Percentiles rank a stretch among this genome's conserved stretches.
These are phyloP conservation scores for Chelmon rostratus DNA, from an alignment of 2,797 vertebrate genomes.

Conservation along the genomic window DNA sequence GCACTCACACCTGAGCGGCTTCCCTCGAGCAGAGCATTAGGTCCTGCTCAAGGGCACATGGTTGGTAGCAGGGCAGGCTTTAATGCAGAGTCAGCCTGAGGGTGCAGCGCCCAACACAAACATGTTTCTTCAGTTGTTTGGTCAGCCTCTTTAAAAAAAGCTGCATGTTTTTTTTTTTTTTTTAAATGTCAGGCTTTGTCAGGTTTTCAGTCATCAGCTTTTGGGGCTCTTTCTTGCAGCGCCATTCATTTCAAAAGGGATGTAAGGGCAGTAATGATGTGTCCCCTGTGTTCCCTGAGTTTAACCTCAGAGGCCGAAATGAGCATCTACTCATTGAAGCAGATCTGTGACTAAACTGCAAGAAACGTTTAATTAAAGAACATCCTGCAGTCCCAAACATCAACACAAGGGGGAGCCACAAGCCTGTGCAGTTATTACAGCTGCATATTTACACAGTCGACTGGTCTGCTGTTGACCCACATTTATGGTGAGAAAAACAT, in stretches of 20 bases:
- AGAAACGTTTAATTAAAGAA: neutral
- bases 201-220: neutral
- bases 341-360: neutral
- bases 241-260: too few species aligned
- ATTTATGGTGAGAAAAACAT: constrained; percentile 11
- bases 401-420: constrained; percentile 41
- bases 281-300: neutral
- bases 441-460: neutral
- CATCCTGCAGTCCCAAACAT: constrained; percentile 34
- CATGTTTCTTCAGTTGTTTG: neutral
- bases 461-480: constrained; percentile 21
- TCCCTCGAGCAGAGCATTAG: neutral
- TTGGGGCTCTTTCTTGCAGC: neutral
- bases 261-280: too few species aligned
- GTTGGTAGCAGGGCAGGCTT: neutral
- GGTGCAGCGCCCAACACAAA: neutral
- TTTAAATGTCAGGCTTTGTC: too few species aligned
- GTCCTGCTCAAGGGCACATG: neutral
- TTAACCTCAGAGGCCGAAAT: neutral
- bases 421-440: neutral
- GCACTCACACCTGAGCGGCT: constrained; percentile 22
- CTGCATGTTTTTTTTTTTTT: too few species aligned
- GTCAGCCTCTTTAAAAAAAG: too few species aligned
- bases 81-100: neutral
- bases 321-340: neutral